Percentiles rank a stretch among this genome's conserved stretches.
phyloP scores from a whole-genome alignment of 2,797 vertebrate species.

The Lagodon rhomboides region DNA sequence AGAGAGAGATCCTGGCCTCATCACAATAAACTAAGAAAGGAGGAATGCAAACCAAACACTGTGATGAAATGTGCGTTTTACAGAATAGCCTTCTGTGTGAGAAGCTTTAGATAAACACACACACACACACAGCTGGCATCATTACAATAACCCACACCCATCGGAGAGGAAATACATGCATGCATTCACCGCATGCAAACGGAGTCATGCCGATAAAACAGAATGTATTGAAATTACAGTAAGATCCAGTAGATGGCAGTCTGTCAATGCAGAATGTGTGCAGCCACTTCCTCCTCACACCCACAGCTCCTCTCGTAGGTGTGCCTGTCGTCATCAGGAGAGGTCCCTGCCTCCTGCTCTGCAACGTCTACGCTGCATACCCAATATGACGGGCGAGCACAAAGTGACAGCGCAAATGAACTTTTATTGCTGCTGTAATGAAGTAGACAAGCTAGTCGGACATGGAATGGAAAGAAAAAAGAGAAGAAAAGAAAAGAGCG shows the following conservation, averaged over 20 bases:
- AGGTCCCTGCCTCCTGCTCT: conserved; percentile 50
- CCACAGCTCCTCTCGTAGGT: conserved; percentile 36
- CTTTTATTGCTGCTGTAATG: conserved; percentile 59
- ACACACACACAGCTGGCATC: background rate
- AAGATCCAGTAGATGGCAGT: conserved; percentile 83
- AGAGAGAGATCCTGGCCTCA: background rate
- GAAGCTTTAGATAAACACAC: background rate
- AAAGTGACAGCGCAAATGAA: conserved; percentile 66
- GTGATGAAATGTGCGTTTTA: background rate
- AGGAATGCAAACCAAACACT: background rate
- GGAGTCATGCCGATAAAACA: background rate
- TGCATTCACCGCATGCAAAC: background rate
- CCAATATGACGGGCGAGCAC: conserved; percentile 40
- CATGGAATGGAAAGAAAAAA: conserved; percentile 9
- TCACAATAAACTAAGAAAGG: background rate
- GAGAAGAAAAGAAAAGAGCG: conserved; percentile 3
- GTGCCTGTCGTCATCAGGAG: conserved; percentile 58
- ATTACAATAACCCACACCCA: background rate
- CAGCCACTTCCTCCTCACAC: conserved; percentile 13
- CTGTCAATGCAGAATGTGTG: conserved; percentile 58
- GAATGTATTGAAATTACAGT: conserved; percentile 37
- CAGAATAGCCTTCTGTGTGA: background rate
- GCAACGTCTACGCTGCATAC: conserved; percentile 31
- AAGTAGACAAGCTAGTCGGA: conserved; percentile 55
- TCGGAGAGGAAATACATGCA: background rate